A percentile compares a stretch with the other conserved stretches of the same genome.
phyloP scores from a whole-genome alignment of 2,888 invertebrate genomes.

The Lomographa bimaculata region DNA sequence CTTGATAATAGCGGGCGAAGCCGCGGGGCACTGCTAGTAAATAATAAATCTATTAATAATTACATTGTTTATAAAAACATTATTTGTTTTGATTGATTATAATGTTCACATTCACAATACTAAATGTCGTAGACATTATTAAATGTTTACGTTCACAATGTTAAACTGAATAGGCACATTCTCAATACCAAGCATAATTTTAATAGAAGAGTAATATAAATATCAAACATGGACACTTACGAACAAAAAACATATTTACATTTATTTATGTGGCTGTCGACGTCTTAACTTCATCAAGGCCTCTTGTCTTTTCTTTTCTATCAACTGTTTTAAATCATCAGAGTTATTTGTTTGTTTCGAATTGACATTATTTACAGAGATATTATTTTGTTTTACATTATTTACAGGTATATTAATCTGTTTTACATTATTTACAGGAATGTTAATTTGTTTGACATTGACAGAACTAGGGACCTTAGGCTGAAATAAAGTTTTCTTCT shows the following conservation, averaged over 20 bases:
- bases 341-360: conserved; percentile 22
- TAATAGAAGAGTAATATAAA: conserved; percentile 20
- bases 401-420: conserved; percentile 3
- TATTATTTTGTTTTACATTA: conserved; percentile 27
- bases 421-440: conserved; percentile 21
- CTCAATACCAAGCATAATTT: conserved; percentile 16
- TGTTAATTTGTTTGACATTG: too few species aligned
- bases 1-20: too few species aligned
- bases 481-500: conserved; percentile 52
- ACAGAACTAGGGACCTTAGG: conserved; percentile 49
- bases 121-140: too few species aligned
- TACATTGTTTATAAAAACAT: too few species aligned
- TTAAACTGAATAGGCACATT: conserved; percentile 9
- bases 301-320: conserved; percentile 76
- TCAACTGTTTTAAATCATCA: conserved; percentile 57
- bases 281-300: conserved; percentile 71
- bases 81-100: too few species aligned
- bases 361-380: conserved; percentile 24
- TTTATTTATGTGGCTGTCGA: conserved; percentile 54
- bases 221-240: conserved; percentile 19
- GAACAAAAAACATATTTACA: conserved; percentile 19
- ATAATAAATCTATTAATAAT: too few species aligned
- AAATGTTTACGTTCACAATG: too few species aligned
- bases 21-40: too few species aligned
- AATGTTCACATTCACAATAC: too few species aligned